Conservation (phyloP, 2,113 vertebrate species). For the Guaruba guarouba region DNA sequence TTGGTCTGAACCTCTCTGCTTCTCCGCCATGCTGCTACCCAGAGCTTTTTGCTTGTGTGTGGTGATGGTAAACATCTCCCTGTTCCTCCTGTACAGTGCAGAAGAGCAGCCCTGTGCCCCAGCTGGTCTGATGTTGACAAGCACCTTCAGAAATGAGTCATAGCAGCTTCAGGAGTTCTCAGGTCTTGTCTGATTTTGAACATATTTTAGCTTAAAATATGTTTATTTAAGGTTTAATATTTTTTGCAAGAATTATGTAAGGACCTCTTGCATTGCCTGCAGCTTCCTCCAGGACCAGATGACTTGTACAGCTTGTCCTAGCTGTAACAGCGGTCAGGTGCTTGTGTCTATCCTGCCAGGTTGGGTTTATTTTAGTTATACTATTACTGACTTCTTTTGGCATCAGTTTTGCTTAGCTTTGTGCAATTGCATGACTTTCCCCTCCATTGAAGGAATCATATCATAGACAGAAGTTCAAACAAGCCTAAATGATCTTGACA, state of each 20-base stretch:
- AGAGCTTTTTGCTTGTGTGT: background rate
- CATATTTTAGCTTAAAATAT: background rate
- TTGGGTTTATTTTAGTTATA: background rate
- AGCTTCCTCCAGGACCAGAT: background rate
- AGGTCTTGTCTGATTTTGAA: background rate
- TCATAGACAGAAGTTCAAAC: background rate
- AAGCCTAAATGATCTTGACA: background rate
- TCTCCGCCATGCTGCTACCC: background rate
- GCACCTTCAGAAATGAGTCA: background rate
- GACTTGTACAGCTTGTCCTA: fast-evolving
- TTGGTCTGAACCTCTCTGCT: background rate
- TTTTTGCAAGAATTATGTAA: background rate
- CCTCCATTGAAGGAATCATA: background rate
- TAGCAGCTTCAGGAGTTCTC: background rate
- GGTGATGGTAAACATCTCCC: background rate
- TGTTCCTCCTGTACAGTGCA: fast-evolving
- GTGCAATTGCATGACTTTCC: background rate
- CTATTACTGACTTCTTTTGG: background rate
- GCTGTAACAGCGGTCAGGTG: background rate
- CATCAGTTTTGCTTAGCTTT: background rate
- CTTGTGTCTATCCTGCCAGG: background rate
- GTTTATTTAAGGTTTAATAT: background rate
- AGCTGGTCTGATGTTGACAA: background rate
- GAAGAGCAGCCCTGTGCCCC: background rate
- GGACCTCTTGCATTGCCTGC: background rate